Evolutionary conservation across 1,140 invertebrate genomes (phyloP).

Genomic region (Heliothis virescens): DNA sequence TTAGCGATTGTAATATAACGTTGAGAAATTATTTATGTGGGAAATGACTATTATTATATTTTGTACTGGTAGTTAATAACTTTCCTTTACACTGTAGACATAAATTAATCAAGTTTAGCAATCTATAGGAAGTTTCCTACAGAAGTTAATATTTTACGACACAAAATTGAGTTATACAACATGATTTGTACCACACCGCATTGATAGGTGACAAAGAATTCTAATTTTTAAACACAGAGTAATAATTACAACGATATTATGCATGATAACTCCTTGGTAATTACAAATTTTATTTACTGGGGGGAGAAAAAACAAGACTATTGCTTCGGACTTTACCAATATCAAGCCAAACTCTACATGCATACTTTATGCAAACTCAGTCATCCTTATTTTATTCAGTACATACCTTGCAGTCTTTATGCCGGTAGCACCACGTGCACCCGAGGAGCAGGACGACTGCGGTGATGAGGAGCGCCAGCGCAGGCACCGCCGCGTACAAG

Average conservation of each 20-base stretch:
- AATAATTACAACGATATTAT: neutral
- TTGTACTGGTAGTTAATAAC: neutral
- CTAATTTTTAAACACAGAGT: too few species aligned
- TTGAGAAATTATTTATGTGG: neutral
- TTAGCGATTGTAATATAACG: neutral
- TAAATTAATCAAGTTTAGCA: neutral
- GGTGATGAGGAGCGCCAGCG: conserved; percentile 74
- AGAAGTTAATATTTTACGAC: too few species aligned
- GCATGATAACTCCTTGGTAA: too few species aligned
- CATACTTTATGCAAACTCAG: neutral
- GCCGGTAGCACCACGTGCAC: conserved; percentile 82
- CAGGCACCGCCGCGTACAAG: conserved; percentile 69
- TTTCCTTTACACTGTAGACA: neutral
- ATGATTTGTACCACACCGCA: too few species aligned
- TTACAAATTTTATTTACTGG: neutral
- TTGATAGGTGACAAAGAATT: too few species aligned
- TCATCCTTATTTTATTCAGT: neutral
- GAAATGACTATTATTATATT: neutral
- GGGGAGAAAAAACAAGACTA: too few species aligned
- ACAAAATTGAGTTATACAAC: too few species aligned
- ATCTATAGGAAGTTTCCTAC: neutral
- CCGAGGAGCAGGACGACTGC: conserved; percentile 76
- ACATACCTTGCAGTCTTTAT: conserved; percentile 82
- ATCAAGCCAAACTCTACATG: neutral
- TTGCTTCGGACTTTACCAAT: neutral